A percentile compares a stretch with the other conserved stretches of the same genome.
Conservation (phyloP, 2,888 invertebrate species). For the Lochmaea crataegi region DNA sequence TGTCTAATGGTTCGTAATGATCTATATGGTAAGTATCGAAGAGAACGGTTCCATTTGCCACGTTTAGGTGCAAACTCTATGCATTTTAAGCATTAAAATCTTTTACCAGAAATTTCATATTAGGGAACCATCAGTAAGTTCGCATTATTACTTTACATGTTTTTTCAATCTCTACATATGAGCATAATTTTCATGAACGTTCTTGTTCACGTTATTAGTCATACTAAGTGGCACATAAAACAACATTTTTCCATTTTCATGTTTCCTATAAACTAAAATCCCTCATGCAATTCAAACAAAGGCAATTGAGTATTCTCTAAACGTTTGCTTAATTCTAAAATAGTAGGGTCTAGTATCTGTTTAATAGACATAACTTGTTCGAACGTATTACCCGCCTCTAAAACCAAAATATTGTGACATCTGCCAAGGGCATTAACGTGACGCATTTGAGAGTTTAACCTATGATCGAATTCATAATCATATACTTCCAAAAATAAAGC, state of each 20-base stretch:
- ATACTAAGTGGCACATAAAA: slow-evolving; percentile 4
- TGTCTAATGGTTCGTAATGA: slow-evolving; percentile 51
- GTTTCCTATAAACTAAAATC: background rate
- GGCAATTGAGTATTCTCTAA: background rate
- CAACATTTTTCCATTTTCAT: slow-evolving; percentile 1
- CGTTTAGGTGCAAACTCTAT: slow-evolving; percentile 43
- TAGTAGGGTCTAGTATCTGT: too few species aligned
- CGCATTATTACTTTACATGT: slow-evolving; percentile 46
- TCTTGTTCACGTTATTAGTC: slow-evolving; percentile 4
- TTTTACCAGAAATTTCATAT: slow-evolving; percentile 49
- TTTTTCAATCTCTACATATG: slow-evolving; percentile 56
- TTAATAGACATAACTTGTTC: too few species aligned
- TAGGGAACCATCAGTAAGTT: slow-evolving; percentile 58
- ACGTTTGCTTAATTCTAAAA: background rate
- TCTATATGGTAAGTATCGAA: slow-evolving; percentile 32
- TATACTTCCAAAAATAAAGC: background rate
- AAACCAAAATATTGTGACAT: slow-evolving; percentile 4
- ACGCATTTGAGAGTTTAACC: slow-evolving; percentile 1
- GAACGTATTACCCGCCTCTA: background rate
- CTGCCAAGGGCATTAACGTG: slow-evolving; percentile 1
- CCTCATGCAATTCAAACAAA: slow-evolving; percentile 1
- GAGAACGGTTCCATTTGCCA: slow-evolving; percentile 41
- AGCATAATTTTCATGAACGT: slow-evolving; percentile 51
- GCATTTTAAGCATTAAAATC: slow-evolving; percentile 54
- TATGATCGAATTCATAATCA: background rate